Conservation (phyloP, 2,113 vertebrate species). For the Lepidothrix coronata region DNA sequence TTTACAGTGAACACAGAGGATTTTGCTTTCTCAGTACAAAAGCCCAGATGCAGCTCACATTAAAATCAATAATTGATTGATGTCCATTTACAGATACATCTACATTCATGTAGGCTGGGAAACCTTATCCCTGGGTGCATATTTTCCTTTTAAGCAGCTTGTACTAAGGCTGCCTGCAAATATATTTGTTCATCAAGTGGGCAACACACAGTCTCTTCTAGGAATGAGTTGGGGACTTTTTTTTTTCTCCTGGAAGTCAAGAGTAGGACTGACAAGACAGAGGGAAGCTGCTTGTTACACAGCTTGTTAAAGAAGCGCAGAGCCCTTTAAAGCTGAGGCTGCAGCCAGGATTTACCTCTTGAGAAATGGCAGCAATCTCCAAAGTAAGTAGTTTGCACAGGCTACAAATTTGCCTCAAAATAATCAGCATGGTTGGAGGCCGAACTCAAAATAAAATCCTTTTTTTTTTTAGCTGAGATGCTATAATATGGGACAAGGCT, state of each 20-base stretch:
- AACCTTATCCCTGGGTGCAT: not conserved
- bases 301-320: not conserved
- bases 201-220: not conserved
- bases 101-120: not conserved
- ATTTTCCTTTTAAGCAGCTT: constrained; percentile 20
- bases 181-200: not conserved
- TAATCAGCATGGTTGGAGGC: not conserved
- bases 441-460: not conserved
- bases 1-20: not conserved
- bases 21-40: not conserved
- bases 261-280: not conserved
- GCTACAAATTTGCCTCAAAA: not conserved
- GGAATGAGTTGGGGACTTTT: not conserved
- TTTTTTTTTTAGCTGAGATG: not conserved
- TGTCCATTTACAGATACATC: not conserved
- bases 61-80: constrained; percentile 23
- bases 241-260: not conserved
- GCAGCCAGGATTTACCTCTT: not conserved
- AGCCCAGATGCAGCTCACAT: not conserved
- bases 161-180: not conserved
- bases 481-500: not conserved
- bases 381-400: not conserved
- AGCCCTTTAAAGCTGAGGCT: constrained; percentile 7
- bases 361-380: not conserved
- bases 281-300: not conserved